Conservation (phyloP, 2,113 vertebrate species). For the Gymnorhina tibicen region DNA sequence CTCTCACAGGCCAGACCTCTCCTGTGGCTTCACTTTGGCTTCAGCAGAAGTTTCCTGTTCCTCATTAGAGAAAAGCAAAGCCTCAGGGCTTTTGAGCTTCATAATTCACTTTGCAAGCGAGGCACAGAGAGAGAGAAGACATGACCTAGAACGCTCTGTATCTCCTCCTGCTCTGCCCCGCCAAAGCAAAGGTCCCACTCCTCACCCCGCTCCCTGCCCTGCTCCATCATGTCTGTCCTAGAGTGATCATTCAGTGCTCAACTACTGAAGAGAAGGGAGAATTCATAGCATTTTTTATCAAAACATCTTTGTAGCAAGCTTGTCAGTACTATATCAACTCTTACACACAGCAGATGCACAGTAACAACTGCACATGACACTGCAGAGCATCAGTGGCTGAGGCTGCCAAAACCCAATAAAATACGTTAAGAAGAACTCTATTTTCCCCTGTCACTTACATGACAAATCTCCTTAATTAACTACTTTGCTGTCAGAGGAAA, state of each 20-base stretch:
- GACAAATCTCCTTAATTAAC: background rate
- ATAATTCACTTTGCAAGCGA: background rate
- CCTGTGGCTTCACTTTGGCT: background rate
- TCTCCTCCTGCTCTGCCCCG: background rate
- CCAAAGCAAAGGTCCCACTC: background rate
- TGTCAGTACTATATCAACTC: fast-evolving
- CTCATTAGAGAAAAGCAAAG: background rate
- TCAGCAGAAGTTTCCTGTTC: background rate
- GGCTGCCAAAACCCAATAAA: background rate
- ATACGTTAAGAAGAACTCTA: fast-evolving
- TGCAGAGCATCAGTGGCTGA: background rate
- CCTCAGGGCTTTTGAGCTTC: background rate
- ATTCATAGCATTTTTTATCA: background rate
- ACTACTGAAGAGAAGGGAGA: background rate
- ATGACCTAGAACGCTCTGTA: fast-evolving
- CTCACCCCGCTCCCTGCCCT: background rate
- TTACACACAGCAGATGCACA: background rate
- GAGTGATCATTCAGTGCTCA: background rate
- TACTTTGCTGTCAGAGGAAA: background rate
- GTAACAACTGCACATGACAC: background rate
- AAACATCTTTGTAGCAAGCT: background rate
- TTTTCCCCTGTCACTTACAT: background rate
- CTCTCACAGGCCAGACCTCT: background rate
- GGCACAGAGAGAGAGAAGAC: background rate
- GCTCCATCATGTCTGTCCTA: background rate